phyloP scores from a whole-genome alignment of 2,888 invertebrate genomes.

The Miltochrista miniata region DNA sequence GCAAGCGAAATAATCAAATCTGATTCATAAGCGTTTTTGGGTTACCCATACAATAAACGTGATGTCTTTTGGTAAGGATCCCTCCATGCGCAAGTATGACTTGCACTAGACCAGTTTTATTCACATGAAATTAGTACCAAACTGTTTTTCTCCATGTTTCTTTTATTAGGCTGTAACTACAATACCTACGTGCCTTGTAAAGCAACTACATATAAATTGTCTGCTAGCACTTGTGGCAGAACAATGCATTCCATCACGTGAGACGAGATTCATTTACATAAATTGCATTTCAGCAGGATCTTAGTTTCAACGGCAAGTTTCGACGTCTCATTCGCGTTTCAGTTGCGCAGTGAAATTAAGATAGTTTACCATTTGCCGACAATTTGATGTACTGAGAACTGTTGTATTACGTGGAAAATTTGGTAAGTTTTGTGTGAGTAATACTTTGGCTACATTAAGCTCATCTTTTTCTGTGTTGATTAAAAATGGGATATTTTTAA shows the following conservation, averaged over 20 bases:
- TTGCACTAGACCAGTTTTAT: too few species aligned
- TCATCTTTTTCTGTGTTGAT: too few species aligned
- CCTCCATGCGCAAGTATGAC: too few species aligned
- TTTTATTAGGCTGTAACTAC: too few species aligned
- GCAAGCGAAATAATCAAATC: too few species aligned
- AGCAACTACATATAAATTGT: conserved; percentile 38
- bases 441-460: not conserved
- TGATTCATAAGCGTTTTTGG: too few species aligned
- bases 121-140: not conserved
- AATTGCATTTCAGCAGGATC: conserved; percentile 46
- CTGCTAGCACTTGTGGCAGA: conserved; percentile 24
- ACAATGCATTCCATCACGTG: conserved; percentile 57
- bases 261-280: conserved; percentile 62
- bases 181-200: conserved; percentile 39
- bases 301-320: conserved; percentile 41
- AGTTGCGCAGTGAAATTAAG: conserved; percentile 35
- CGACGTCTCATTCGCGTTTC: conserved; percentile 38
- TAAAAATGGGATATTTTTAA: too few species aligned
- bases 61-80: too few species aligned
- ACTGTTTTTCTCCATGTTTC: too few species aligned
- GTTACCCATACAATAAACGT: too few species aligned
- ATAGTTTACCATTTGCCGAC: conserved; percentile 18
- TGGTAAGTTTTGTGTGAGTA: too few species aligned
- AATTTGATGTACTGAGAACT: not conserved
- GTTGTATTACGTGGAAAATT: too few species aligned